phyloP scores from a whole-genome alignment of 2,797 vertebrate species.

The Pogonophryne albipinna region DNA sequence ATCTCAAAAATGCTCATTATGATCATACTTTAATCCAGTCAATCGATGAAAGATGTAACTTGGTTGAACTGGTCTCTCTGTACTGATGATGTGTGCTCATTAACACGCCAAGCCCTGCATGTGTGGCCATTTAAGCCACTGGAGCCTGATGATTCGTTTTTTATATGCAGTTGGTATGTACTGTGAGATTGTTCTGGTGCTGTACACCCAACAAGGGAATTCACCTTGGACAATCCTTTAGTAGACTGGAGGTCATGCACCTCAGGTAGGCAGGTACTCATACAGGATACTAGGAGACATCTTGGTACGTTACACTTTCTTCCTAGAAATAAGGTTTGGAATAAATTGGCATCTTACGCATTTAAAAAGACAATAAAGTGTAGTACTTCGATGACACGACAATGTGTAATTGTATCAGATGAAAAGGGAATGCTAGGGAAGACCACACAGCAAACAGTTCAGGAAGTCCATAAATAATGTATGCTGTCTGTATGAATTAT shows the following conservation, averaged over 20 bases:
- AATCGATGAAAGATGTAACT: constrained; percentile 23
- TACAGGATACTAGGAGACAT: background rate
- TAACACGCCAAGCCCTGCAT: constrained; percentile 52
- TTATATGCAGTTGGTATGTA: constrained; percentile 35
- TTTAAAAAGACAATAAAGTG: background rate
- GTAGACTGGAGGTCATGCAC: constrained; percentile 45
- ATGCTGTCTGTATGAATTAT: constrained; percentile 83
- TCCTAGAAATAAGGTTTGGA: background rate
- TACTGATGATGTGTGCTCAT: constrained; percentile 20
- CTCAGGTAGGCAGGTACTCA: background rate
- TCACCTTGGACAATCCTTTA: constrained; percentile 35
- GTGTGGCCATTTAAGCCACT: constrained; percentile 34
- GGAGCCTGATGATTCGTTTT: constrained; percentile 23
- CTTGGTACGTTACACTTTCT: background rate
- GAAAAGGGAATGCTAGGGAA: constrained; percentile 56
- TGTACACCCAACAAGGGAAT: constrained; percentile 43
- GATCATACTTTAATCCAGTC: background rate
- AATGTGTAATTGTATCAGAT: background rate
- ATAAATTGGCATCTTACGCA: background rate
- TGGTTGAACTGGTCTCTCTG: constrained; percentile 40
- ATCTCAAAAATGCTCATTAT: background rate
- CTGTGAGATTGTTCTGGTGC: constrained; percentile 2
- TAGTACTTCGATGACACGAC: background rate
- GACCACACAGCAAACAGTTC: constrained; percentile 79
- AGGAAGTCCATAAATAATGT: constrained; percentile 79